Evolutionary conservation across 2,113 vertebrate genomes (phyloP).

Genomic region (Caranx ignobilis): DNA sequence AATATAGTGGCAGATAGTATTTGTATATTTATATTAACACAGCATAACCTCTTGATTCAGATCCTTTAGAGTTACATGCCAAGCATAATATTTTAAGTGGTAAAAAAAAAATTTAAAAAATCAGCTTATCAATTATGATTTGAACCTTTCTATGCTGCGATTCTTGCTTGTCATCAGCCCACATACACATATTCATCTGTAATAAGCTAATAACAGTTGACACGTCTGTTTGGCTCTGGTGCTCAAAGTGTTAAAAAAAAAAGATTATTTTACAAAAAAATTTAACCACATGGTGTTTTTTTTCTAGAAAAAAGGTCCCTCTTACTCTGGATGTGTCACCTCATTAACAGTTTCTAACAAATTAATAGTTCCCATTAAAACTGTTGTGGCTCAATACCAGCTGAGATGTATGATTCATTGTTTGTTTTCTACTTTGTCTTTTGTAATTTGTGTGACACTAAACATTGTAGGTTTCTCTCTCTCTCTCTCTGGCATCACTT

Average conservation of each 20-base stretch:
- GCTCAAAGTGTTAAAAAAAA: neutral
- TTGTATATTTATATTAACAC: neutral
- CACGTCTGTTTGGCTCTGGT: neutral
- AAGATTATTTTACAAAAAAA: too few species aligned
- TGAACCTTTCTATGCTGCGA: neutral
- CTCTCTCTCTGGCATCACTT: constrained; percentile 13
- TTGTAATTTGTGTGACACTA: neutral
- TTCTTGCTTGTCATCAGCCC: neutral
- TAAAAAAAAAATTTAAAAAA: too few species aligned
- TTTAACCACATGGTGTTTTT: neutral
- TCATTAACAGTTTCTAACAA: neutral
- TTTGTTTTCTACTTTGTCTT: neutral
- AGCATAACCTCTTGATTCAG: neutral
- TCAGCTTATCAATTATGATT: too few species aligned
- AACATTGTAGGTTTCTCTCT: neutral
- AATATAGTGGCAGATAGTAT: neutral
- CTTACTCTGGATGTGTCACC: neutral
- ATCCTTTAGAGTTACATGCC: too few species aligned
- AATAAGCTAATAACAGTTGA: neutral
- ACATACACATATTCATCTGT: neutral
- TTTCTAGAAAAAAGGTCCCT: neutral
- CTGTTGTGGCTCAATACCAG: neutral
- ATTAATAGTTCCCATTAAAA: neutral
- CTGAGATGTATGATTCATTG: neutral
- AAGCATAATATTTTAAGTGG: too few species aligned